phyloP scores from a whole-genome alignment of 2,888 invertebrate species.

The Globia sparganii region DNA sequence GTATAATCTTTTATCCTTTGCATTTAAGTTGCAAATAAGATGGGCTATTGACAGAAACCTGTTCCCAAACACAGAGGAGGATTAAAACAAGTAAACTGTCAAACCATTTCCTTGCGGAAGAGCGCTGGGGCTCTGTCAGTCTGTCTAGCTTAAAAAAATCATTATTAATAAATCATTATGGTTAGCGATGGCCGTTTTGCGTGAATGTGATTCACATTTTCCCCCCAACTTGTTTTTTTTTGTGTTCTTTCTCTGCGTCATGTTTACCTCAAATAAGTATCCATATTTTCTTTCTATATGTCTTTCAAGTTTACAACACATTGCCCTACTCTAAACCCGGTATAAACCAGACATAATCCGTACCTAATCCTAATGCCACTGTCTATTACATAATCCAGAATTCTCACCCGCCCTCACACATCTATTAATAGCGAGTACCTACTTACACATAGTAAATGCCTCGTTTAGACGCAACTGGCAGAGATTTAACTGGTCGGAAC shows the following conservation, averaged over 20 bases:
- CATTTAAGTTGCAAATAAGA: background rate
- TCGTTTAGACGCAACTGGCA: conserved; percentile 34
- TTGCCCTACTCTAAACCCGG: background rate
- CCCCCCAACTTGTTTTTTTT: no score
- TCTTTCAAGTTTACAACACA: background rate
- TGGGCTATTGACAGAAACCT: background rate
- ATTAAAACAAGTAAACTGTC: background rate
- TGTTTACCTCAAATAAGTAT: no score
- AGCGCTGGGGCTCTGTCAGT: no score
- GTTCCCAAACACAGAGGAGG: background rate
- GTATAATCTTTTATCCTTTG: background rate
- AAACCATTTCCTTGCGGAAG: no score
- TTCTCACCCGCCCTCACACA: conserved; percentile 29
- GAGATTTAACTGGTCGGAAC: conserved; percentile 42
- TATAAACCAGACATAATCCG: conserved; percentile 17
- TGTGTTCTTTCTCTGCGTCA: no score
- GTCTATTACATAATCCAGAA: conserved; percentile 15
- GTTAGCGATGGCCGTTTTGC: no score
- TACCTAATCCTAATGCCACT: conserved; percentile 16
- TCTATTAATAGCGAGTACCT: conserved; percentile 16
- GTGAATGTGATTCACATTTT: no score
- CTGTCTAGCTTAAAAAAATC: no score
- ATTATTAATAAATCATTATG: no score
- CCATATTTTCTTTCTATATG: no score
- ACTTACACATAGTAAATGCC: conserved; percentile 28